Conservation (phyloP, 2,797 vertebrate genomes). For the Synaphobranchus kaupii region DNA sequence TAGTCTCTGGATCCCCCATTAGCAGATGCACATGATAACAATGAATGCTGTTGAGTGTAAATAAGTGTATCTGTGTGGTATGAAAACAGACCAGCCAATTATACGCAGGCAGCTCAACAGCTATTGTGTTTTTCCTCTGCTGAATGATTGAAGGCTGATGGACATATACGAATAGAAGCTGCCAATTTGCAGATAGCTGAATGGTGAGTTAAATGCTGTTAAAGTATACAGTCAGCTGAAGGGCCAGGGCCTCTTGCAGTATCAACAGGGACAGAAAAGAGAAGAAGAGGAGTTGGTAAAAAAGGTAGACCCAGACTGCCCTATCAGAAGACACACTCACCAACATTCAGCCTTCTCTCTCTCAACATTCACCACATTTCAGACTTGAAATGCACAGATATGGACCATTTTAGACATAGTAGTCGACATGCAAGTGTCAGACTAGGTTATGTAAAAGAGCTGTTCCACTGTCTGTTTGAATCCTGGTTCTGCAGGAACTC, state of each 20-base stretch:
- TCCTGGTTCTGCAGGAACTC: not conserved
- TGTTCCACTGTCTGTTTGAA: not conserved
- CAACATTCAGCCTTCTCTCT: not conserved
- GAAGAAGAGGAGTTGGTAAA: not conserved
- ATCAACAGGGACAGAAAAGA: not conserved
- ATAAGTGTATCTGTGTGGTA: not conserved
- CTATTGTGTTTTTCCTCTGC: not conserved
- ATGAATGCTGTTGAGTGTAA: constrained; percentile 12
- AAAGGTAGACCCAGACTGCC: no score
- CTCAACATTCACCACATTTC: not conserved
- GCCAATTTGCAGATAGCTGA: not conserved
- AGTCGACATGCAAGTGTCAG: no score
- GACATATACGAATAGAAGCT: not conserved
- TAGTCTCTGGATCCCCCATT: not conserved
- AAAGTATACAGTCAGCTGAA: not conserved
- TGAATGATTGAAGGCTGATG: not conserved
- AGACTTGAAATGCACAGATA: not conserved
- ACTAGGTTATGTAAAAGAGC: not conserved
- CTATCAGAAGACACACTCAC: not conserved
- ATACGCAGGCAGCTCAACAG: not conserved
- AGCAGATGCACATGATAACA: not conserved
- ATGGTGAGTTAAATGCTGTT: not conserved
- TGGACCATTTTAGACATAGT: no score
- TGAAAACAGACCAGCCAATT: not conserved
- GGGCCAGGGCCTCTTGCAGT: not conserved